Conservation (phyloP, 2,888 invertebrate genomes). For the Harpalus rubripes region DNA sequence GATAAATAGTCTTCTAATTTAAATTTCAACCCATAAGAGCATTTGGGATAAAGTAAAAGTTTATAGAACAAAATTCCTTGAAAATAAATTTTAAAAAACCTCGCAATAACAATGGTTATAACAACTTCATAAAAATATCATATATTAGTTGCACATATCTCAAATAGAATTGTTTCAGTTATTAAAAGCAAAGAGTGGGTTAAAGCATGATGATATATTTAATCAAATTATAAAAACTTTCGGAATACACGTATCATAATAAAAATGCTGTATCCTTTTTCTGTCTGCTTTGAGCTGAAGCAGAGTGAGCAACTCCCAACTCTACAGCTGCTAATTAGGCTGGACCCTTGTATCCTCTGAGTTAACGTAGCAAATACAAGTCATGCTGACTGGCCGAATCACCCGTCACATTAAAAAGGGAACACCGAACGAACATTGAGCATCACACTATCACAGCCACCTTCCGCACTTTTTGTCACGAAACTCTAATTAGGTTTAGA, state of each 20-base stretch:
- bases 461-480: slow-evolving; percentile 22
- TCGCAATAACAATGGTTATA: too few relatives aligned
- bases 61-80: too few relatives aligned
- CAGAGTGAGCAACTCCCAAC: not conserved
- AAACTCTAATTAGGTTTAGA: slow-evolving; percentile 42
- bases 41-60: too few relatives aligned
- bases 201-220: not conserved
- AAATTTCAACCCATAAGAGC: too few relatives aligned
- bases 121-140: too few relatives aligned
- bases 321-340: slow-evolving; percentile 27
- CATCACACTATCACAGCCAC: slow-evolving; percentile 36
- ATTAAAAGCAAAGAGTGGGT: too few relatives aligned
- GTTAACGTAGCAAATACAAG: slow-evolving; percentile 35
- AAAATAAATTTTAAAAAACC: too few relatives aligned
- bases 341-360: slow-evolving; percentile 17
- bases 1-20: too few relatives aligned
- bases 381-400: slow-evolving; percentile 61
- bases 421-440: slow-evolving; percentile 43
- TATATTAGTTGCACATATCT: too few relatives aligned
- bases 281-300: not conserved
- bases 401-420: slow-evolving; percentile 18
- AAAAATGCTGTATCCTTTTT: not conserved
- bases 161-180: too few relatives aligned
- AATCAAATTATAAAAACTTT: not conserved
- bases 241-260: not conserved